Conservation (phyloP, 2,113 vertebrate genomes). For the Pseudolaguvia tuberculata region DNA sequence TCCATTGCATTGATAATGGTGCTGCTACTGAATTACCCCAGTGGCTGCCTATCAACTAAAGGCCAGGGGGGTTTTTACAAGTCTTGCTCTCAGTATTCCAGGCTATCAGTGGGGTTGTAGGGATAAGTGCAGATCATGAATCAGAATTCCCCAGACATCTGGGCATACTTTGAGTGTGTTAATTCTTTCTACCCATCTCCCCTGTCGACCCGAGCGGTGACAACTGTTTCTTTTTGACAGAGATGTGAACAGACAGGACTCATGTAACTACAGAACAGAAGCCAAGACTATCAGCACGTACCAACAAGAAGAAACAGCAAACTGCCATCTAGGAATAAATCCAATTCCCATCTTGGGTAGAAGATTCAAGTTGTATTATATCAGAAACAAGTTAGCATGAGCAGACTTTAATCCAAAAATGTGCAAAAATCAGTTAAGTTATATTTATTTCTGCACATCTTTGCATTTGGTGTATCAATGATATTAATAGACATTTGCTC, state of each 20-base stretch:
- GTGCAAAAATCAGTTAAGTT: neutral
- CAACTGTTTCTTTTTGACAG: conserved; percentile 59
- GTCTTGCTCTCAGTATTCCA: conserved; percentile 33
- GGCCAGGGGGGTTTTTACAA: conserved; percentile 53
- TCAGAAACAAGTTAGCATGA: neutral
- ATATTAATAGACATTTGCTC: neutral
- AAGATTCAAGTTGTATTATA: neutral
- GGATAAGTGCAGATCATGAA: conserved; percentile 53
- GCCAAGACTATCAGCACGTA: conserved; percentile 25
- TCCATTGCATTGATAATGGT: conserved; percentile 53
- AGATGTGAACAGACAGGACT: conserved; percentile 62
- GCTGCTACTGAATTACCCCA: conserved; percentile 47
- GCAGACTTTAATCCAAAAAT: neutral
- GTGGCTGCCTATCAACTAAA: conserved; percentile 52
- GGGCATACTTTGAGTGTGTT: conserved; percentile 33
- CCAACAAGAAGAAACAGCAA: conserved; percentile 11
- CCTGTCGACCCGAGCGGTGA: conserved; percentile 40
- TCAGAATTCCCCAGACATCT: conserved; percentile 48
- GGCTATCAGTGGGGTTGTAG: conserved; percentile 50
- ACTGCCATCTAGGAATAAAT: conserved; percentile 14
- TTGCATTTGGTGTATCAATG: neutral
- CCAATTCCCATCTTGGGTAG: neutral
- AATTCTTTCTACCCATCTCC: conserved; percentile 34
- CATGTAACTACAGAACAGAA: conserved; percentile 35
- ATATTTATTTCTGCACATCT: neutral